Evolutionary conservation across 2,113 vertebrate genomes (phyloP), one percentile per base, ranked within the genome.

Genomic region (Gasterosteus nipponicus): DNA sequence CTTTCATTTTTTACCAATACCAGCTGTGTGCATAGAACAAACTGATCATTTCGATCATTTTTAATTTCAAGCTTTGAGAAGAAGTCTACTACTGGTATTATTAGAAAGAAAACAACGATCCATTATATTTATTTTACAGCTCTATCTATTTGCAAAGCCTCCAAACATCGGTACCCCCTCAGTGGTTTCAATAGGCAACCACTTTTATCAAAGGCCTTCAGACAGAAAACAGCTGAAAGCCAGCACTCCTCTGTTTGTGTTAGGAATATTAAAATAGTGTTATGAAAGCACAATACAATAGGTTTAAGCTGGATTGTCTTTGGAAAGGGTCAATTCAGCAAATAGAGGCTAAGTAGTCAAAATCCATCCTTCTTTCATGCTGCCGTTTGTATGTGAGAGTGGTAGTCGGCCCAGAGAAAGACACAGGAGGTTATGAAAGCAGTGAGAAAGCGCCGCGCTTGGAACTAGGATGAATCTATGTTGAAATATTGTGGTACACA

Each of bases 261-360:
- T 72, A 44, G 62, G 47, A 82, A 87, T 78, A 76, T 64, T 38
- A 65, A 57, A 59, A 73, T 69, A 51, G 31, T 0, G 10, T 82
- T 70, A 19, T 66, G 59, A 77, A 78, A 86, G 71, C 42, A 67
- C 65, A 88, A 77, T 38, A 80, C 81, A 86, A 83, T 76, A 73
- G 72, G 19, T 82, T 79, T 92, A 84, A 88, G 91, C 82, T 85
- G 86, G 86, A 86, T 87, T 90, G 83, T 89, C 77, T 85, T 73
- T 76, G 71, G 65, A 87, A 89, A 86, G 59, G 69, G 69, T 75
- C 75, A 78, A 85, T 78, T 80, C 87, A 88, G 88, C 83, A 91
- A 86, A 88, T 54, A 74, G 77, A 83, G 81, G 85, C 76, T 86
- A 85, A 90, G 85, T 74, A 87, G 75, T 72, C 7, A 10, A 80